Percentiles rank a stretch among this genome's conserved stretches.
These are phyloP conservation scores for Aleiodes testaceus DNA, from an alignment of 2,888 invertebrate species.

Conservation along the genomic window DNA sequence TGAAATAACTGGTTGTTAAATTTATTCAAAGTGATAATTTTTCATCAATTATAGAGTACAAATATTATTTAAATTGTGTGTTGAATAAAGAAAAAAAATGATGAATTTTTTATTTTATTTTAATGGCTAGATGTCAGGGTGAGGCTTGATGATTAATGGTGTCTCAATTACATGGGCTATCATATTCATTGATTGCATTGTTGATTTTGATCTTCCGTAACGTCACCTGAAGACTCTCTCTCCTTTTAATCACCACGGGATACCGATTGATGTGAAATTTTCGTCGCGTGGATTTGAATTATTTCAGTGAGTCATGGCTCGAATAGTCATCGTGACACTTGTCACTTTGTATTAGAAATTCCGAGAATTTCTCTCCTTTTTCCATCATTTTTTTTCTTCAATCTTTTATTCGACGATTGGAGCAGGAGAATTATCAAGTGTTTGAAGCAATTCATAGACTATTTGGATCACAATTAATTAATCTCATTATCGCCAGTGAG, in stretches of 20 bases:
- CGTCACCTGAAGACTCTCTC: background rate
- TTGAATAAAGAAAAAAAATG: background rate
- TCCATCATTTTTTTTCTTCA: background rate
- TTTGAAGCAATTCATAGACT: background rate
- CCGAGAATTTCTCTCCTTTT: background rate
- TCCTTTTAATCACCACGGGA: background rate
- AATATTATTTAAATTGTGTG: too few relatives aligned
- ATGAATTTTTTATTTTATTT: slow-evolving; percentile 18
- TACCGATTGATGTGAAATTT: background rate
- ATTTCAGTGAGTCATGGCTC: background rate
- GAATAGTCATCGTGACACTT: slow-evolving; percentile 31
- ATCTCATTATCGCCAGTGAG: slow-evolving; percentile 36
- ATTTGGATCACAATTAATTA: slow-evolving; percentile 36
- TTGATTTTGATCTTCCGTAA: background rate
- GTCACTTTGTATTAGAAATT: slow-evolving; percentile 20
- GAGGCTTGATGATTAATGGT: slow-evolving; percentile 15
- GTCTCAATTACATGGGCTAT: slow-evolving; percentile 12
- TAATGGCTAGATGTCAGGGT: slow-evolving; percentile 7
- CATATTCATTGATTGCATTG: slow-evolving; percentile 19
- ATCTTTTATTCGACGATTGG: background rate
- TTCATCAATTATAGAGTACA: too few relatives aligned
- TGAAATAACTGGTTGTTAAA: too few relatives aligned
- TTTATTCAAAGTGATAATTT: too few relatives aligned
- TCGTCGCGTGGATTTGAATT: slow-evolving; percentile 23
- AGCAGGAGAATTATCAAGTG: background rate